Conservation (phyloP, 2,113 vertebrate species). For the Narcine bancroftii region DNA sequence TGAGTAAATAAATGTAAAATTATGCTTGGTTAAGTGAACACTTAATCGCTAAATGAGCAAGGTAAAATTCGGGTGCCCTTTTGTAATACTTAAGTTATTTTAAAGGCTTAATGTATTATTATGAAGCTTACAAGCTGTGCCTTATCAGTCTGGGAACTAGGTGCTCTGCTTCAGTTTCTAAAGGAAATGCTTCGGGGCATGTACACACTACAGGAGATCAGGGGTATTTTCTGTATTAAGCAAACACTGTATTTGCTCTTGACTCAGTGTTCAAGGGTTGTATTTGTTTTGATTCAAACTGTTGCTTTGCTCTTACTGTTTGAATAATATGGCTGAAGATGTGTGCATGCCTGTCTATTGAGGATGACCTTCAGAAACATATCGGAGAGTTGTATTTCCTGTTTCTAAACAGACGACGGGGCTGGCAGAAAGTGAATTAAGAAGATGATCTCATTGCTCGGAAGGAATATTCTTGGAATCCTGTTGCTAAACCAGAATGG, state of each 20-base stretch:
- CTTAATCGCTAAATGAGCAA: not conserved
- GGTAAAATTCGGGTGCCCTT: not conserved
- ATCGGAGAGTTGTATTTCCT: not conserved
- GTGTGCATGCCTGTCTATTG: not conserved
- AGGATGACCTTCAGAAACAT: not conserved
- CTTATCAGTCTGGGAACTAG: not conserved
- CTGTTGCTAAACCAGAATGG: not conserved
- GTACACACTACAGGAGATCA: not conserved
- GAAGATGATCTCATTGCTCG: not conserved
- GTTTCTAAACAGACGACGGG: not conserved
- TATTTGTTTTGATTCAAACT: not conserved
- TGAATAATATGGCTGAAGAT: not conserved
- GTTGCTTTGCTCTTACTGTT: not conserved
- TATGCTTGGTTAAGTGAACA: slow-evolving; percentile 1
- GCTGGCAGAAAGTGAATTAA: not conserved
- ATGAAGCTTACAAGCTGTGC: slow-evolving; percentile 28
- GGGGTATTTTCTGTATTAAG: not conserved
- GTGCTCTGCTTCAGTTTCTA: slow-evolving; percentile 10
- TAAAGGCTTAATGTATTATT: slow-evolving; percentile 29
- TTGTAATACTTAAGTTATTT: slow-evolving; percentile 5
- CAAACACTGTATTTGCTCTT: not conserved
- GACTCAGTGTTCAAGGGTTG: not conserved
- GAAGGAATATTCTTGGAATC: not conserved
- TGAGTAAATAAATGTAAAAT: slow-evolving; percentile 29
- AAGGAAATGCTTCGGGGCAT: slow-evolving; percentile 33